Evolutionary conservation across 2,888 invertebrate genomes (phyloP).

Genomic region (Caenorhabditis panamensis): DNA sequence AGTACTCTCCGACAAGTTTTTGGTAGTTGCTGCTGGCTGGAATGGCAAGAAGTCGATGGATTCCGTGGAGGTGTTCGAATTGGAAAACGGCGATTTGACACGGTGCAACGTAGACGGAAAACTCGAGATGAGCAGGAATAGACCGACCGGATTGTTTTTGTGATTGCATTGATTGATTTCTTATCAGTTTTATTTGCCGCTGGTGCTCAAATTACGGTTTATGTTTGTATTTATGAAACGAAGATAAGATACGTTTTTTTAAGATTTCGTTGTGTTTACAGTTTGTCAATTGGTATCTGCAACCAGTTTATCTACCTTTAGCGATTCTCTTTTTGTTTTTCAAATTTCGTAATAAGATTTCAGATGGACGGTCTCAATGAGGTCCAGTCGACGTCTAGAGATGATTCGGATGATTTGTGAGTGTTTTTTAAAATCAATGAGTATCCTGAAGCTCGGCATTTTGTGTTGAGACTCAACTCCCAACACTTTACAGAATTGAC

Average conservation of each 20-base stretch:
- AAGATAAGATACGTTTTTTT: too few species aligned
- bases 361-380: slow-evolving; percentile 51
- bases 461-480: too few species aligned
- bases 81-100: slow-evolving; percentile 7
- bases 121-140: slow-evolving; percentile 55
- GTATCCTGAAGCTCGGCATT: too few species aligned
- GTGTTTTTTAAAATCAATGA: slow-evolving; percentile 18
- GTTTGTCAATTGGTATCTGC: too few species aligned
- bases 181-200: too few species aligned
- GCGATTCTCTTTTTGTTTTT: slow-evolving; percentile 7
- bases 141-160: slow-evolving; percentile 49
- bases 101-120: slow-evolving; percentile 27
- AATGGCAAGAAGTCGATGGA: slow-evolving; percentile 65
- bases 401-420: slow-evolving; percentile 9
- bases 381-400: slow-evolving; percentile 34
- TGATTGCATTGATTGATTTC: not conserved
- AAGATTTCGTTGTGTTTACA: not conserved
- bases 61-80: slow-evolving; percentile 66
- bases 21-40: slow-evolving; percentile 76
- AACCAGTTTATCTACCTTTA: too few species aligned
- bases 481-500: slow-evolving; percentile 24
- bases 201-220: too few species aligned
- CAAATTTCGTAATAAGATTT: not conserved
- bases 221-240: slow-evolving; percentile 7
- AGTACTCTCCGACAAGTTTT: slow-evolving; percentile 49